Conservation (phyloP, 2,797 vertebrate genomes). For the Harpia harpyja region DNA sequence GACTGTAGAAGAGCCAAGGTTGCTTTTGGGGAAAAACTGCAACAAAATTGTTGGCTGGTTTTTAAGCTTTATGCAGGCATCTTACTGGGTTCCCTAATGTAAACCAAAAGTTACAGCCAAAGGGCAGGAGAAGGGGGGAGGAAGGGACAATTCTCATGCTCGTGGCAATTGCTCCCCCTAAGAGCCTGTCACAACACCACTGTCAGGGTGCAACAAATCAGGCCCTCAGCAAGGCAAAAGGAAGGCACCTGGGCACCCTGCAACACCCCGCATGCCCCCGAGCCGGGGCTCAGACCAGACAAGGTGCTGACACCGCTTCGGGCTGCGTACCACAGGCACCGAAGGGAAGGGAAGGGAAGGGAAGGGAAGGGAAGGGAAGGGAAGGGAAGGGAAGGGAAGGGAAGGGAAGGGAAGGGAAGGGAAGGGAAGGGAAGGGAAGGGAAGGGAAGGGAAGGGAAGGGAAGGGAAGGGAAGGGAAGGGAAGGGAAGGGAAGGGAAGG, state of each 20-base stretch:
- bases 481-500: not conserved
- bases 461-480: not conserved
- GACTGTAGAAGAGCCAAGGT: not conserved
- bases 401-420: not conserved
- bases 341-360: rapidly evolving
- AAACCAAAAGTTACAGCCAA: not conserved
- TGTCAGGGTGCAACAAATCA: not conserved
- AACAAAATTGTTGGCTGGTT: not conserved
- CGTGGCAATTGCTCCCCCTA: rapidly evolving
- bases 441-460: not conserved
- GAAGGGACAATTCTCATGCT: not conserved
- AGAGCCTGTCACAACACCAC: not conserved
- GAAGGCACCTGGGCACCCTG: not conserved
- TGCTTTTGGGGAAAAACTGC: not conserved
- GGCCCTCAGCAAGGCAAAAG: not conserved
- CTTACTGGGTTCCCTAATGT: not conserved
- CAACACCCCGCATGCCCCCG: rapidly evolving
- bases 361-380: not conserved
- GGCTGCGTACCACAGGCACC: not conserved
- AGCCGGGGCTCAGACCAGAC: not conserved
- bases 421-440: not conserved
- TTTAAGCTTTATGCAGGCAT: not conserved
- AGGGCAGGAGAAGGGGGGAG: not conserved
- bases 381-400: not conserved
- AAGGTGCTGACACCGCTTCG: not conserved